Conservation (phyloP, 2,113 vertebrate genomes). For the Phoenicopterus ruber region DNA sequence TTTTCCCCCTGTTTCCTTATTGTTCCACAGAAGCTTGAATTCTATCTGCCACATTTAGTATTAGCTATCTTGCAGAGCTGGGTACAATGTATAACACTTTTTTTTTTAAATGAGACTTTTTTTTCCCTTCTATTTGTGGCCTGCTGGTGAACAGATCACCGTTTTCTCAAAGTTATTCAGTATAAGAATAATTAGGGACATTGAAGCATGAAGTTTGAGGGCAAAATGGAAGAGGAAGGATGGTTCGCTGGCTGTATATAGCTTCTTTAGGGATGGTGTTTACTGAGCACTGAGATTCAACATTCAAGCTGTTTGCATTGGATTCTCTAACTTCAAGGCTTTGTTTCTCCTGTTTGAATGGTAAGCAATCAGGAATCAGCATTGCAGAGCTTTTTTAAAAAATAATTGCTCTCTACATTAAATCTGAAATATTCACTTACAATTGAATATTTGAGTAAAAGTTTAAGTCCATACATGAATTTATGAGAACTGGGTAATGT, state of each 20-base stretch:
- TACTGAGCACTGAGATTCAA: background rate
- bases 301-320: background rate
- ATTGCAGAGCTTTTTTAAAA: background rate
- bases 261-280: background rate
- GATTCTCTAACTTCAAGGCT: background rate
- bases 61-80: background rate
- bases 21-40: background rate
- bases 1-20: background rate
- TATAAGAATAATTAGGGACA: constrained; percentile 6
- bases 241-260: background rate
- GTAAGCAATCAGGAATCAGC: background rate
- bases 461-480: background rate
- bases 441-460: background rate
- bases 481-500: background rate
- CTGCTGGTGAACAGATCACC: background rate
- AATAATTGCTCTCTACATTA: background rate
- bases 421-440: background rate
- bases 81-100: background rate
- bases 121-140: background rate
- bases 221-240: background rate
- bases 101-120: background rate
- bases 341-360: constrained; percentile 1
- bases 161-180: background rate
- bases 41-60: background rate
- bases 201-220: background rate